A percentile compares a stretch with the other conserved stretches of the same genome.
Evolutionary conservation across 2,888 invertebrate genomes (phyloP).

Genomic region (Yponomeuta evonymella): DNA sequence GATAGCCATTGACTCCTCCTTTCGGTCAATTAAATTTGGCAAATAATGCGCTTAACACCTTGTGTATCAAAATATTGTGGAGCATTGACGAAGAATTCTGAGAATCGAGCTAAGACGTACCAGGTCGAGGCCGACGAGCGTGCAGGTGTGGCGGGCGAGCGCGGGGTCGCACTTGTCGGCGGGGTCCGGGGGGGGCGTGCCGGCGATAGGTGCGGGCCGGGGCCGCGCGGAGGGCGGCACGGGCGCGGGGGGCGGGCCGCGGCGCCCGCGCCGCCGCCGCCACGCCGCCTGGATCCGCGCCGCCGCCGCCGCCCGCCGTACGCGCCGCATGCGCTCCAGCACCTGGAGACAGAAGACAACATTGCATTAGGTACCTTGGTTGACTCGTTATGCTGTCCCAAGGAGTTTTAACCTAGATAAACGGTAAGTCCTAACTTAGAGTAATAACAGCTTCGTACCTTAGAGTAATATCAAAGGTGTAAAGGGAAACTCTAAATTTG

Average conservation of each 20-base stretch:
- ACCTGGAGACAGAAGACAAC: slow-evolving; percentile 73
- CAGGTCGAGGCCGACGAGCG: slow-evolving; percentile 91
- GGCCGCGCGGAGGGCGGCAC: slow-evolving; percentile 79
- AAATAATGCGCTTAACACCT: too few species aligned
- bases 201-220: slow-evolving; percentile 51
- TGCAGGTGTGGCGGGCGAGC: slow-evolving; percentile 93
- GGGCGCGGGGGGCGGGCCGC: slow-evolving; percentile 79
- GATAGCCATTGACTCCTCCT: too few species aligned
- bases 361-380: too few species aligned
- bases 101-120: slow-evolving; percentile 54
- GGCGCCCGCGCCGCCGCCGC: slow-evolving; percentile 81
- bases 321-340: slow-evolving; percentile 87
- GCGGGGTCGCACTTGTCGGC: slow-evolving; percentile 91
- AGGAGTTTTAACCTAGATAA: too few species aligned
- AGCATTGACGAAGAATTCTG: too few species aligned
- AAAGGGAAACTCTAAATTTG: not conserved
- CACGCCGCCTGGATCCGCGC: slow-evolving; percentile 90
- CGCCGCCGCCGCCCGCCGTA: slow-evolving; percentile 87
- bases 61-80: too few species aligned
- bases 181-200: slow-evolving; percentile 76
- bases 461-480: too few species aligned
- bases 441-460: not conserved
- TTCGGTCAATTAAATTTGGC: too few species aligned
- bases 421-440: not conserved
- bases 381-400: too few species aligned